Evolutionary conservation across 2,113 vertebrate species (phyloP), one percentile per base, ranked within the genome.

Genomic region (Silurus asotus): DNA sequence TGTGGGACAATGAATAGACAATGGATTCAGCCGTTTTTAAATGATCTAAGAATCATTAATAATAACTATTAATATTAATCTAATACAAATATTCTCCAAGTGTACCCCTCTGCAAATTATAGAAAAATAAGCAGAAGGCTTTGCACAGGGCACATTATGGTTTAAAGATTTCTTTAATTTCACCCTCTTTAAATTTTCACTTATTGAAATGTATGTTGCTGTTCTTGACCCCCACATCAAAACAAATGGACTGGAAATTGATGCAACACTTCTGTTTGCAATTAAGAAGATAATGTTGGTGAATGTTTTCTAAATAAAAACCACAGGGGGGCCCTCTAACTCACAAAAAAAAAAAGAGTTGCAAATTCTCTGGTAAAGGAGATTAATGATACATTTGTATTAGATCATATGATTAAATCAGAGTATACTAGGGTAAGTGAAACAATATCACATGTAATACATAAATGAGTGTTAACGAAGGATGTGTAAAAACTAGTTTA

Each of bases 241-340:
- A 70, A 51, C 69, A 72, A 72, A 25, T 28, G 4, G 51, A 77
- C 8, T 28, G 37, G 37, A 37, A 56, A 13, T 1, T 49, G 19
- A 28, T 14, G 4, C 75, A 25, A 77, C 11, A 25, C 5, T 14
- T 25, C 23, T 4, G 5, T 17, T 25, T 58, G 20, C 2, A 53
- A 53, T 53, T 25, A 14, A 3, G 10, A 76, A 37, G 10, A 15
- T 9, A 8, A 25, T 49, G 48, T 64, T 51, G 15, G 20, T 8
- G 6, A 64, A 45, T 13, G 8, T 28, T 25, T 8, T 45, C 55
- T 61, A 6, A 28, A 86, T 65, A 53, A 2, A 2, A 37, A 59
- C 89, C 89, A 89, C 45, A 64, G 90, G 83, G 69, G 79, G 87
- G 79, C 67, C 81, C 65, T 86, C 13, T 81, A 53, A 4, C 37